Evolutionary conservation across 2,797 vertebrate species (phyloP), one percentile per base, ranked within the genome.

Genomic region (Denticeps clupeoides): DNA sequence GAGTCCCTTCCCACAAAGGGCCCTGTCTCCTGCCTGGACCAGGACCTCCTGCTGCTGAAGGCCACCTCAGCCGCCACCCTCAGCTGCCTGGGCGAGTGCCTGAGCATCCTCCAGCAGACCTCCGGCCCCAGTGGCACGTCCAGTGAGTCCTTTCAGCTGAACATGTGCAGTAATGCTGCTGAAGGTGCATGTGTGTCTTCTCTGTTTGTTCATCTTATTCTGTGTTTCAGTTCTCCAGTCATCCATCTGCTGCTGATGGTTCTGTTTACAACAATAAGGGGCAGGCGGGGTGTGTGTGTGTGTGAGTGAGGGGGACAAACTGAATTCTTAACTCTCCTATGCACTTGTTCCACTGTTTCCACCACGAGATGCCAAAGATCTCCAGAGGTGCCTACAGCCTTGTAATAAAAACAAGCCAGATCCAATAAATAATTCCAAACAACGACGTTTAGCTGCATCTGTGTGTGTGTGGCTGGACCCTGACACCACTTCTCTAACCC

Each of bases 31-130:
- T 89, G 92, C 73, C 80, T 99, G 82, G 93, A 99, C 74, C 93
- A 92, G 75, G 95, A 99, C 72, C 82, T 99, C 50, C 84, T 99
- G 64, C 88, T 98, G 48, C 85, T 99, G 67, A 99, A 99, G 81
- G 95, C 93, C 78, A 97, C 93, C 33, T 97, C 95, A 1, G 90
- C 93, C 2, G 95, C 95, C 67, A 95, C 93, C 21, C 87, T 99
- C 64, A 89, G 89, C 89, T 99, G 95, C 83, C 82, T 99, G 47
- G 90, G 90, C 44, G 93, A 99, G 78, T 99, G 95, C 63, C 83
- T 99, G 68, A 89, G 72, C 79, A 79, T 97, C 25, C 73, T 99
- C 25, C 93, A 99, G 61, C 84, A 92, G 73, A 90, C 78, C 23
- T 56, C 69, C 65, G 70, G 62, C 66, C 79, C 73, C 71, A 75